Base-by-base conservation (phyloP, 2,888 invertebrate species). In the Cephus runcator region DNA sequence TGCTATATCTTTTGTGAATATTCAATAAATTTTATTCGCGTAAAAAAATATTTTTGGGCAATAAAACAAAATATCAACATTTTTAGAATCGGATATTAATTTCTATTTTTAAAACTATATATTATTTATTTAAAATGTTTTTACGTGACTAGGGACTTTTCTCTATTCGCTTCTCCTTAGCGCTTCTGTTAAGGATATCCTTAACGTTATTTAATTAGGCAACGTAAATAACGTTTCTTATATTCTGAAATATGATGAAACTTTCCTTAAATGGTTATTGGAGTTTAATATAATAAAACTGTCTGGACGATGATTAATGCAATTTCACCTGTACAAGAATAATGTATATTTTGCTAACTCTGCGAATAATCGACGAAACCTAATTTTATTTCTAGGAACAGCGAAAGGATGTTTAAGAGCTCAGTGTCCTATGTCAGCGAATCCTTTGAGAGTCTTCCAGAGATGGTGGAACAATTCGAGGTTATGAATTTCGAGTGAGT, bases 401-500 rank as follows among this genome's bases (percentile, higher is more conserved):
- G 56, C 56, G 23, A 56, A 23, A 56, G 77, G 71, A 79, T 80
- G 73, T 75, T 73, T 56, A 75, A 80, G 56, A 81, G 81, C 4
- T 75, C 81, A 23, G 76, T 79, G 6, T 81, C 80, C 30, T 81
- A 78, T 69, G 69, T 80, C 31, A 77, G 75, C 36, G 77, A 81
- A 35, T 83, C 81, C n/a, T 78, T 77, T 71, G 81, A 81, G 4
- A 81, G 79, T 73, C 71, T 81, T 33, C 73, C 79, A 69, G 71
- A 81, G 34, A 73, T 82, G 23, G 75, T 79, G 31, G 81, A 81
- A 35, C 76, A 73, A 23, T 23, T 84, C 34, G 80, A 81, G 34
- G 77, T 36, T 34, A 71, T 84, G 73, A 79, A 81, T 33, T 77
- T 83, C 69, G 82, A 77, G 83, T 84, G 34, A 81, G 83, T 84